Conservation (phyloP, 2,797 vertebrate species). For the Cirrhinus mrigala region DNA sequence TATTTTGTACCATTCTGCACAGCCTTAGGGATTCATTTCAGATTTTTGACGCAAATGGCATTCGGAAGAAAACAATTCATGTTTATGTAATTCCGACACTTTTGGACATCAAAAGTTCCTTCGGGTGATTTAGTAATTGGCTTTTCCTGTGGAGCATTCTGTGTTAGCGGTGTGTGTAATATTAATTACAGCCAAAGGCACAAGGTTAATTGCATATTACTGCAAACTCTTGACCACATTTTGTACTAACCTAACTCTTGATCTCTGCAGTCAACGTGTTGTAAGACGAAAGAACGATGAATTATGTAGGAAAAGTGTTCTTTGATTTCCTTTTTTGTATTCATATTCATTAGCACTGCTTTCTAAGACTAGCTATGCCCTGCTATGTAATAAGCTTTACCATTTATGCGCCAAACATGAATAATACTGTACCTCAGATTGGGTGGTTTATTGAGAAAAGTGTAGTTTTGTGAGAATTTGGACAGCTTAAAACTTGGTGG, state of each 20-base stretch:
- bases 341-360: not conserved
- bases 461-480: not conserved
- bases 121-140: slow-evolving; percentile 50
- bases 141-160: slow-evolving; percentile 41
- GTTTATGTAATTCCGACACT: slow-evolving; percentile 37
- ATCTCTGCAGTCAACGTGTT: slow-evolving; percentile 27
- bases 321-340: slow-evolving; percentile 15
- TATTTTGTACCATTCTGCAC: not conserved
- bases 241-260: slow-evolving; percentile 43
- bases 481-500: not conserved
- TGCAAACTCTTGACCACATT: slow-evolving; percentile 63
- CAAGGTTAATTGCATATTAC: slow-evolving; percentile 67
- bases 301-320: not conserved
- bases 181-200: slow-evolving; percentile 67
- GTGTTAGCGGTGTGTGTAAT: slow-evolving; percentile 59
- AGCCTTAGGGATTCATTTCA: slow-evolving; percentile 21
- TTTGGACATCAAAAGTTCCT: slow-evolving; percentile 15
- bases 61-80: not conserved
- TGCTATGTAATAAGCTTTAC: not conserved
- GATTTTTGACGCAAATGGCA: slow-evolving; percentile 8
- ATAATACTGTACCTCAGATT: not conserved
- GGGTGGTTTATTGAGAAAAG: not conserved
- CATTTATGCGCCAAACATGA: not conserved
- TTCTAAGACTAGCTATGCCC: not conserved
- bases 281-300: slow-evolving; percentile 16